Evolutionary conservation across 1,140 invertebrate genomes (phyloP), one percentile per base, ranked within the genome.

Genomic region (Drosophila lini): DNA sequence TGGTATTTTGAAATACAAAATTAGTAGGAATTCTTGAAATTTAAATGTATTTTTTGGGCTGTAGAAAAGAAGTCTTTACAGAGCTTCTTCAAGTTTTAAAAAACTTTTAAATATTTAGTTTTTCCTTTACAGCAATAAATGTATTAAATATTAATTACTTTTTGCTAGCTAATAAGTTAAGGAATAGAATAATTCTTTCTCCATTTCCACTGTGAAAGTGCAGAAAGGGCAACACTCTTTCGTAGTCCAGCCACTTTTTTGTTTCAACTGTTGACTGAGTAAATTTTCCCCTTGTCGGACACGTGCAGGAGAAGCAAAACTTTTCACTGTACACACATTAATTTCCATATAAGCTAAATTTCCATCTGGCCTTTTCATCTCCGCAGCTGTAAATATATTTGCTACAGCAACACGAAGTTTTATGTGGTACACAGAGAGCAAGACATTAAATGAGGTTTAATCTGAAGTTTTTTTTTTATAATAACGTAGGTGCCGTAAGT

Each of bases 321-420:
- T 74, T 84, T 78, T 53, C 65, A 69, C 47, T 53, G 75, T 78
- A 78, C 44, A 70, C 64, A 70, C 75, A 64, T 76, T 78, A 74
- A 78, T 81, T 84, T 81, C 61, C 73, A 77, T 80, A 80, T 71
- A 74, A 80, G 77, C 50, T 78, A 74, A 77, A 69, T 78, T 84
- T 84, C 50, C 65, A 76, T 84, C 73, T 62, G 64, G 59, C 48
- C 61, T 58, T 80, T 74, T 70, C 67, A 75, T 61, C 50, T 76
- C 47, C 36, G 31, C 28, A 57, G 40, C 38, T 63, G 65, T 47
- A 78, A 70, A 78, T 78, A 62, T 76, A 62, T 78, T 77, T 78
- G 11, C 40, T 8, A 41, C 55, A 57, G 31, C 34, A 48, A 48
- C 42, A 69, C 34, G 45, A 53, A 53, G 38, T 38, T 52, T 68